phyloP scores from a whole-genome alignment of 2,888 invertebrate species.

The Steinernema hermaphroditum region DNA sequence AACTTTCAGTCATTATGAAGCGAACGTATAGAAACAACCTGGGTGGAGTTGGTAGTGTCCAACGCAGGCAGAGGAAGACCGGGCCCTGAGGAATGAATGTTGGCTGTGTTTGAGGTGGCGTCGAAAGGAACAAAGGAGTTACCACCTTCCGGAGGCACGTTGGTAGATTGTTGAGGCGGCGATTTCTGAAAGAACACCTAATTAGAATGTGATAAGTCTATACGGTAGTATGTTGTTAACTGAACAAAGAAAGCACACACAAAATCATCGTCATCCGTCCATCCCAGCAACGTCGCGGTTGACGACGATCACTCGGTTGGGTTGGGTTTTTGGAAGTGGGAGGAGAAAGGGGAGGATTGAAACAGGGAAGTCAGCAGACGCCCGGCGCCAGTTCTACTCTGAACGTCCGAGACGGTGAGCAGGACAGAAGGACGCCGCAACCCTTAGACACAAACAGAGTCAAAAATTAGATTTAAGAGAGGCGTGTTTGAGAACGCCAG shows the following conservation, averaged over 20 bases:
- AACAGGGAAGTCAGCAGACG: slow-evolving; percentile 31
- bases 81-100: slow-evolving; percentile 11
- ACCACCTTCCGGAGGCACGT: slow-evolving; percentile 19
- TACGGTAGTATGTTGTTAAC: neutral
- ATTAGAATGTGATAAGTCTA: slow-evolving; percentile 29
- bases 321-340: slow-evolving; percentile 30
- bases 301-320: slow-evolving; percentile 15
- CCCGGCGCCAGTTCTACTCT: slow-evolving; percentile 24
- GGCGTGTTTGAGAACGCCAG: slow-evolving; percentile 1
- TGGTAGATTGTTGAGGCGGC: slow-evolving; percentile 1
- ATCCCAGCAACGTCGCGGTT: neutral
- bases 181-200: slow-evolving; percentile 27
- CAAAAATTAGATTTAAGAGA: slow-evolving; percentile 25
- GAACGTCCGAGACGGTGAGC: neutral
- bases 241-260: slow-evolving; percentile 19
- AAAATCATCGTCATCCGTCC: slow-evolving; percentile 19
- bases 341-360: slow-evolving; percentile 21
- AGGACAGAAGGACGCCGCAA: slow-evolving; percentile 27
- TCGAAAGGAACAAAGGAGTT: slow-evolving; percentile 16
- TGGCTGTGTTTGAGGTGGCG: slow-evolving; percentile 16
- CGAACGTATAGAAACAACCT: slow-evolving; percentile 5
- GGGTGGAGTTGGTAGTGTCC: slow-evolving; percentile 19
- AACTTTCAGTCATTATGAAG: neutral
- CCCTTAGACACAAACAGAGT: slow-evolving; percentile 25
- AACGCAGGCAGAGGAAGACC: slow-evolving; percentile 11